Percentiles rank a stretch among this genome's conserved stretches.
These are phyloP conservation scores for Mirza zaza DNA, from an alignment of 2,113 vertebrate species.

Conservation along the genomic window DNA sequence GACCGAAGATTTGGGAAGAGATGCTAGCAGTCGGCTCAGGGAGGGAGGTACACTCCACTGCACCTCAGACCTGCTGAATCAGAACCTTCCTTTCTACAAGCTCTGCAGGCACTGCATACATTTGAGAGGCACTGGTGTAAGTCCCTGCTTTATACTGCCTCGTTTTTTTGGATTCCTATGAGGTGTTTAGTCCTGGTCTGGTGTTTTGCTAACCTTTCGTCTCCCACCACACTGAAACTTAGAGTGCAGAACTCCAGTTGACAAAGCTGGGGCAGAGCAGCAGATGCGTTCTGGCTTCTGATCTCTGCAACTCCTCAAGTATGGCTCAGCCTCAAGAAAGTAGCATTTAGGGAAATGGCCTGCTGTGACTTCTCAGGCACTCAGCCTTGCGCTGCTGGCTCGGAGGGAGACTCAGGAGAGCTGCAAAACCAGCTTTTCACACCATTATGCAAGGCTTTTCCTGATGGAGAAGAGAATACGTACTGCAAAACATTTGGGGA, in stretches of 20 bases:
- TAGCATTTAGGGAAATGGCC: not conserved
- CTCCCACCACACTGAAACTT: not conserved
- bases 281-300: not conserved
- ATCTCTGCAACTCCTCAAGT: not conserved
- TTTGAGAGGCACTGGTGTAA: not conserved
- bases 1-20: not conserved
- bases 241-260: not conserved
- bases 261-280: not conserved
- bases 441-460: not conserved
- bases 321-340: not conserved
- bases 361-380: not conserved
- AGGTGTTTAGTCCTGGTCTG: not conserved
- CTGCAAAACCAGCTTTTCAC: not conserved
- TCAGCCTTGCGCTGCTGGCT: not conserved
- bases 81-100: not conserved
- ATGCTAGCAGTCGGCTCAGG: not conserved
- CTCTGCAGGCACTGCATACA: not conserved
- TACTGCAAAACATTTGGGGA: not conserved
- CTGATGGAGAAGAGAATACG: not conserved
- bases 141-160: not conserved
- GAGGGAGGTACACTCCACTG: fast-evolving
- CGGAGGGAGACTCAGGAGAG: not conserved
- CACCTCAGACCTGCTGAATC: not conserved
- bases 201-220: not conserved
- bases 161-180: not conserved